Evolutionary conservation across 2,797 vertebrate species (phyloP).

Genomic region (Sternarchorhynchus goeldii): DNA sequence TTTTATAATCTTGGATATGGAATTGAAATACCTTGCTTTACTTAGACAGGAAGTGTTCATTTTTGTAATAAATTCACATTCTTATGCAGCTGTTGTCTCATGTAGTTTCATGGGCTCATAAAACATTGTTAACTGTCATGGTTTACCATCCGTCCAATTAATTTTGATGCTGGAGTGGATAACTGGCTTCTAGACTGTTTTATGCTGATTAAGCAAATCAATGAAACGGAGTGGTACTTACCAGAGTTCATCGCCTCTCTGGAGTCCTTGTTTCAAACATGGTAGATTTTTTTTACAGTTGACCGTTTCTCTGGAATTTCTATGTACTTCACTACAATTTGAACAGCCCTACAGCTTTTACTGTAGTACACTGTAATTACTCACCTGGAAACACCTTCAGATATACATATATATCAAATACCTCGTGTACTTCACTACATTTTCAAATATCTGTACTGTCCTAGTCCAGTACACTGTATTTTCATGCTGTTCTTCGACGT

Average conservation of each 20-base stretch:
- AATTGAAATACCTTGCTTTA: not conserved
- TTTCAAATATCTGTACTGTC: too few species aligned
- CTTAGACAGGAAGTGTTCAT: not conserved
- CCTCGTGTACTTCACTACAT: too few species aligned
- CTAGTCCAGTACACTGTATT: too few species aligned
- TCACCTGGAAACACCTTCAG: too few species aligned
- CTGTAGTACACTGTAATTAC: too few species aligned
- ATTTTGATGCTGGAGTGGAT: conserved; percentile 25
- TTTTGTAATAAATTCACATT: conserved; percentile 2
- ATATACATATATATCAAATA: too few species aligned
- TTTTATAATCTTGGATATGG: not conserved
- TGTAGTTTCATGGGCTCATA: not conserved
- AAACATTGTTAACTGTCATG: conserved; percentile 5
- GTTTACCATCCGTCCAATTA: conserved; percentile 20
- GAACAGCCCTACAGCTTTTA: too few species aligned
- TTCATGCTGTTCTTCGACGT: too few species aligned
- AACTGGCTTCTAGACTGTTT: conserved; percentile 8
- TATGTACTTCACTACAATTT: too few species aligned
- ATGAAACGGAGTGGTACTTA: conserved; percentile 6
- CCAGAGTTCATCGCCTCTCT: not conserved
- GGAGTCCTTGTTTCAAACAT: not conserved
- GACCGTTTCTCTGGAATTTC: too few species aligned
- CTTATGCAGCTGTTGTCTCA: not conserved
- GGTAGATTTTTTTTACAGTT: too few species aligned
- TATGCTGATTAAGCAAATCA: conserved; percentile 25